Base-by-base conservation (phyloP, 2,797 vertebrate species). In the Oryzias dopingdopingensis region DNA sequence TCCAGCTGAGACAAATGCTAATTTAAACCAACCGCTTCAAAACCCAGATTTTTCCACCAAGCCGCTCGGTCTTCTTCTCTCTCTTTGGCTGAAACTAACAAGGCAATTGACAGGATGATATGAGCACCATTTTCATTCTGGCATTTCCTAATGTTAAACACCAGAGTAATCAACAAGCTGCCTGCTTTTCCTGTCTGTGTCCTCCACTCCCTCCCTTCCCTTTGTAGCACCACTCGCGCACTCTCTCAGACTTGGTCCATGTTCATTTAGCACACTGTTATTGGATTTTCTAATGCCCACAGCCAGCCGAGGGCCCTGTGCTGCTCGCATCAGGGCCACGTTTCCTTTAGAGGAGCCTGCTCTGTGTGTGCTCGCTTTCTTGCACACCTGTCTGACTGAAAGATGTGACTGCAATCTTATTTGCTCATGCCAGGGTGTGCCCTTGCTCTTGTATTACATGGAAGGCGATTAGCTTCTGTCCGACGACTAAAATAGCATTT, bases 91-190 rank as follows among this genome's bases (percentile, higher is more conserved):
- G 76, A 60, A 56, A 62, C 75, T 87, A 90, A 89, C 87, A 85
- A 89, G 77, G 78, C 82, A 87, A 84, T 87, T 87, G 83, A 87
- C 83, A 82, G 79, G 79, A 65, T 73, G 68, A 81, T 82, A 76
- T 79, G 80, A 83, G 76, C 75, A 69, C 71, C 49, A 74, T 88
- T 89, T 86, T 74, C 81, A 84, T 79, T 76, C 77, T 86, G 85
- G 81, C 81, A 80, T 88, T 83, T 84, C 80, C 67, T 87, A 84
- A 89, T 88, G 84, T 88, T 90, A 84, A 90, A 89, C 86, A 89
- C 76, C 79, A 74, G 76, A 81, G 80, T 89, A 88, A 89, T 90
- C 85, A 86, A 84, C 84, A 87, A 85, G 74, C 82, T 76, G 84
- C 78, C 82, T 70, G 67, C 65, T 78, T 74, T 37, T 76, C 79